A percentile compares a stretch with the other conserved stretches of the same genome.
These are phyloP conservation scores for Pseudomyrmex flavicornis DNA, from an alignment of 1,140 invertebrate genomes.

Conservation along the genomic window DNA sequence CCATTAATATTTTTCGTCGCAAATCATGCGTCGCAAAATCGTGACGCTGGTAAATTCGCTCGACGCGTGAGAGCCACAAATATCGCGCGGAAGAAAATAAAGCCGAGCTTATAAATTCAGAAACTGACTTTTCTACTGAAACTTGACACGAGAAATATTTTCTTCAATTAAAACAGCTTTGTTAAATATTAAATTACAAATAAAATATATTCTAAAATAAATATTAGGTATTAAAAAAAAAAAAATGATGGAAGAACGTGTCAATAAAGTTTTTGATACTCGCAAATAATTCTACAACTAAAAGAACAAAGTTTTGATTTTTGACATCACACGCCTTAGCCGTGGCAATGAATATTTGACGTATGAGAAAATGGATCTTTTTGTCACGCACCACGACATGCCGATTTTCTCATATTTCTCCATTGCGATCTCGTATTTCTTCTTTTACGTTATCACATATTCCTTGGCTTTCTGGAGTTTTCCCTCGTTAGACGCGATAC, in stretches of 20 bases:
- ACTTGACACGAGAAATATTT: background rate
- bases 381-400: conserved; percentile 6
- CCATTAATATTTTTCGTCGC: conserved; percentile 5
- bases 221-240: background rate
- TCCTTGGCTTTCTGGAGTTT: conserved; percentile 15
- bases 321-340: background rate
- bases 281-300: background rate
- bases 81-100: conserved; percentile 11
- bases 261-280: background rate
- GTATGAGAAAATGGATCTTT: conserved; percentile 13
- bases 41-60: conserved; percentile 25
- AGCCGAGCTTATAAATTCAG: background rate
- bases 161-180: background rate
- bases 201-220: background rate
- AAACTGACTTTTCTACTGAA: too few species aligned
- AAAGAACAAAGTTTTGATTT: background rate
- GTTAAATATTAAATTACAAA: background rate
- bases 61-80: conserved; percentile 22
- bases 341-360: conserved; percentile 40
- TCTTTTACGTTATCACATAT: conserved; percentile 34
- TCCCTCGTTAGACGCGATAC: conserved; percentile 22
- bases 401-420: conserved; percentile 19
- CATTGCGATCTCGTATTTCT: conserved; percentile 35
- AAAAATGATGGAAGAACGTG: too few species aligned
- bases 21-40: conserved; percentile 43